Evolutionary conservation across 2,888 invertebrate genomes (phyloP), one percentile per base, ranked within the genome.

Genomic region (Crioceris asparagi): DNA sequence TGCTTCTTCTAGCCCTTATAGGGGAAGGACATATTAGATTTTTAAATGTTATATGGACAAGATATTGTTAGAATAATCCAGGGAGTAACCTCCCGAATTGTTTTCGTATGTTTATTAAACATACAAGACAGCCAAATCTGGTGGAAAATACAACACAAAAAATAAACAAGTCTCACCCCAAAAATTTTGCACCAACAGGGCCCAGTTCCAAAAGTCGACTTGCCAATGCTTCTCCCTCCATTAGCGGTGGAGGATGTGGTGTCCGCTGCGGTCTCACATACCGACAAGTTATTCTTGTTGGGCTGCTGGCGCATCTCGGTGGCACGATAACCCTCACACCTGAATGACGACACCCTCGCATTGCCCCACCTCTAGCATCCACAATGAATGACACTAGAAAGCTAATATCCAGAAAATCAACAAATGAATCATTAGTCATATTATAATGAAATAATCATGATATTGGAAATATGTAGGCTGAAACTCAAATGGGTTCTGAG

Each of bases 381-480:
- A 98, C 98, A 73, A 99, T 80, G 69, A 98, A 99, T 50, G 96
- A 97, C 55, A 98, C 97, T 66, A 99, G 75, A 74, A 98, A 98
- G 57, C 88, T 91, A 63, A 2, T 12, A 15, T n/a, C n/a, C n/a
- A n/a, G n/a, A n/a, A n/a, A n/a, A n/a, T n/a, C n/a, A n/a, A n/a
- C n/a, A n/a, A n/a, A n/a, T n/a, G n/a, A n/a, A n/a, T n/a, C n/a
- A n/a, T n/a, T n/a, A n/a, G n/a, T n/a, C n/a, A n/a, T n/a, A n/a
- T n/a, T n/a, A n/a, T n/a, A n/a, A n/a, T n/a, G n/a, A n/a, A n/a
- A n/a, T n/a, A n/a, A n/a, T n/a, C n/a, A n/a, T n/a, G n/a, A n/a
- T n/a, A n/a, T n/a, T n/a, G n/a, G n/a, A n/a, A n/a, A n/a, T n/a
- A n/a, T n/a, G n/a, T n/a, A n/a, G n/a, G n/a, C n/a, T n/a, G n/a